Percentiles rank a stretch among this genome's conserved stretches.
phyloP scores from a whole-genome alignment of 2,888 invertebrate species.

The Entomobrya multifasciata region DNA sequence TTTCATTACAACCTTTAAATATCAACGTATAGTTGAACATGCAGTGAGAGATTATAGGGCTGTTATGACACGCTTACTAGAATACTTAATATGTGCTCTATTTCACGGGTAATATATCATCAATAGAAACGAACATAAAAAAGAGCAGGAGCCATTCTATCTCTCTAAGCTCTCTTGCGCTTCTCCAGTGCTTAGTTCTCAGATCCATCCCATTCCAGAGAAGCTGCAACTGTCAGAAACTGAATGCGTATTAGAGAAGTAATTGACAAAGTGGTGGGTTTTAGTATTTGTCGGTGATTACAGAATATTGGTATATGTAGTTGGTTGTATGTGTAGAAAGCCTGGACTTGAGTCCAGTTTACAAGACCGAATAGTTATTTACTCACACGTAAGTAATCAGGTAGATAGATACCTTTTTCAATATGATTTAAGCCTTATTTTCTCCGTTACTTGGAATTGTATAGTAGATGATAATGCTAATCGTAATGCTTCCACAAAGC shows the following conservation, averaged over 20 bases:
- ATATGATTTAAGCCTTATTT: too few relatives aligned
- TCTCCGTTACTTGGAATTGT: too few relatives aligned
- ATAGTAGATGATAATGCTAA: too few relatives aligned
- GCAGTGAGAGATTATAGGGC: conserved; percentile 8
- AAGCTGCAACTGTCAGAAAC: background rate
- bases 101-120: conserved; percentile 3
- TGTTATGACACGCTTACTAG: conserved; percentile 24
- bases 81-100: conserved; percentile 13
- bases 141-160: background rate
- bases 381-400: too few relatives aligned
- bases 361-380: too few relatives aligned
- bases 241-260: background rate
- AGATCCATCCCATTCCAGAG: background rate
- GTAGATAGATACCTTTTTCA: too few relatives aligned
- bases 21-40: background rate
- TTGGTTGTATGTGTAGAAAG: too few relatives aligned
- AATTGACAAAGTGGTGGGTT: conserved; percentile 28
- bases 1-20: too few relatives aligned
- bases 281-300: background rate
- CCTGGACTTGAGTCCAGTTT: too few relatives aligned
- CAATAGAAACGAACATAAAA: background rate
- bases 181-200: conserved; percentile 17
- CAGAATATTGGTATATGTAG: background rate
- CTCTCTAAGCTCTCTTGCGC: background rate
- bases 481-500: background rate